Base-by-base conservation (phyloP, 2,797 vertebrate species). In the Microctenopoma steveboyesi region DNA sequence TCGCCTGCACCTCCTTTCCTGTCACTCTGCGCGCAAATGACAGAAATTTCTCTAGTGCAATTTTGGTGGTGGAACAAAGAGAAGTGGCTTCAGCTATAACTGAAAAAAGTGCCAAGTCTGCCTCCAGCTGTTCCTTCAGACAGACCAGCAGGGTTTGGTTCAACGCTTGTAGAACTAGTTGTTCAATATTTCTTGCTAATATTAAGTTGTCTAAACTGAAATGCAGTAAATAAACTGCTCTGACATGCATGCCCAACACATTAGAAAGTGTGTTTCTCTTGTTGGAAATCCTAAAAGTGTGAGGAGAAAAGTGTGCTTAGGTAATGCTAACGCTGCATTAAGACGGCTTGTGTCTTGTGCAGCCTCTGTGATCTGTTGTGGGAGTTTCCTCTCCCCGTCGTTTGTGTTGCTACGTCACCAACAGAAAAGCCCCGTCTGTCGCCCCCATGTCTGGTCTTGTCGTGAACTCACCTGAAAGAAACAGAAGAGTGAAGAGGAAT, bases 21-120 rank as follows among this genome's bases (percentile, higher is more conserved):
- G 79, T 85, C 86, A 89, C 49, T 84, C 76, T 53, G 66, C 69
- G 69, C 77, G 79, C 75, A 78, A 50, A 65, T 61, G 18, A 69
- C 61, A 33, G 40, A 72, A 30, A 76, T 60, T 74, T 48, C 72
- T 75, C 51, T 56, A 48, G 78, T 80, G 71, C 64, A 76, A 81
- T 78, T 78, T 85, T 86, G 82, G 53, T 68, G 64, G 59, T 40
- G 65, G 78, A 89, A 88, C 83, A 91, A 88, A 90, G 80, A 77
- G 52, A 71, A 59, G 58, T 46, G 43, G 80, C 46, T 84, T 76
- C 58, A 50, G 55, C 73, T 72, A 30, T 27, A 53, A 64, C 72
- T 69, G 81, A 78, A 78, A 81, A 66, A 65, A 56, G 56, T 59
- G 30, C 53, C 25, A 56, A 56, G 57, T 63, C 64, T 52, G 52